A percentile compares a stretch with the other conserved stretches of the same genome.
These are phyloP conservation scores for Bettongia penicillata DNA, from an alignment of 2,113 vertebrate genomes.

Conservation along the genomic window DNA sequence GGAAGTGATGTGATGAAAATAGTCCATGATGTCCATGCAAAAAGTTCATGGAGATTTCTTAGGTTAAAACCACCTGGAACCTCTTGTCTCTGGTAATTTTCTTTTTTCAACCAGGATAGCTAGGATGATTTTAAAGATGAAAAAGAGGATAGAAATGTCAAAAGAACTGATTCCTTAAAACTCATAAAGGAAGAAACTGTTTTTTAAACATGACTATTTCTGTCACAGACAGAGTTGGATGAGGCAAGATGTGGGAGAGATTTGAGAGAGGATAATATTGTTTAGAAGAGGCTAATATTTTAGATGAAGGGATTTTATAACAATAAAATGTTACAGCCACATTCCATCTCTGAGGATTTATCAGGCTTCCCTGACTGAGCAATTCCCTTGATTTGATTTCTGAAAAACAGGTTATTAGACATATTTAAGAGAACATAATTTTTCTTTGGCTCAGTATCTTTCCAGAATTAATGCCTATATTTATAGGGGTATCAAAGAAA, in stretches of 20 bases:
- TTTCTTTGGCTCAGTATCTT: constrained; percentile 14
- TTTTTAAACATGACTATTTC: background rate
- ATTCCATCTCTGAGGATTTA: constrained; percentile 2
- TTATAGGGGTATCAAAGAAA: background rate
- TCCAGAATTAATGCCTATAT: background rate
- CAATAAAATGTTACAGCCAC: background rate
- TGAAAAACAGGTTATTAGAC: constrained; percentile 16
- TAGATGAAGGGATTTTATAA: constrained; percentile 27
- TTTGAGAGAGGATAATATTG: background rate
- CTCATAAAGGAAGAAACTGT: background rate
- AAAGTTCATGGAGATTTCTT: background rate
- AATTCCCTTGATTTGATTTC: constrained; percentile 19
- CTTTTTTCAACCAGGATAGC: background rate
- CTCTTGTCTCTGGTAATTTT: background rate
- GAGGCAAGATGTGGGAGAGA: background rate
- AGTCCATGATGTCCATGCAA: background rate
- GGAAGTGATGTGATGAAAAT: background rate
- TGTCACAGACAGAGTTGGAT: background rate
- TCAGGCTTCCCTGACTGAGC: background rate
- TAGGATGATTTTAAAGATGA: constrained; percentile 28
- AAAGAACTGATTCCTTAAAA: background rate
- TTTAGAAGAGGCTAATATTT: constrained; percentile 20
- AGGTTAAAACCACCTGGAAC: background rate
- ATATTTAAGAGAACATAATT: background rate
- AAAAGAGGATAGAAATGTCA: background rate